Evolutionary conservation across 1,140 invertebrate species (phyloP).

Genomic region (Lerema accius): DNA sequence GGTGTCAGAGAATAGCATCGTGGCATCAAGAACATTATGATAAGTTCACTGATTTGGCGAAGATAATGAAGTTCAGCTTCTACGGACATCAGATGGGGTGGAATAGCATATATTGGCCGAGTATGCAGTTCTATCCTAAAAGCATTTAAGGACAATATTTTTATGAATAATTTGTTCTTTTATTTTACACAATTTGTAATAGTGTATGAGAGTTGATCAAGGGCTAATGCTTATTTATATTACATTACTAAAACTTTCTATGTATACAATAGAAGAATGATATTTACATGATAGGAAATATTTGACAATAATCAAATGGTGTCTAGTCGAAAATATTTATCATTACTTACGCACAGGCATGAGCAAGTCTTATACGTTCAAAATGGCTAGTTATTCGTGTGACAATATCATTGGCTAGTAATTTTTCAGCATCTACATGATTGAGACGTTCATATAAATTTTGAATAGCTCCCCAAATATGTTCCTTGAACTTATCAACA

Average conservation of each 20-base stretch:
- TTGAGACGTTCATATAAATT: slow-evolving; percentile 89
- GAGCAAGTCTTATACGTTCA: slow-evolving; percentile 91
- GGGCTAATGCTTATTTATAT: too few species aligned
- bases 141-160: too few species aligned
- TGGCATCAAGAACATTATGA: slow-evolving; percentile 91
- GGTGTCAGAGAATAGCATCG: slow-evolving; percentile 90
- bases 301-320: too few species aligned
- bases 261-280: too few species aligned
- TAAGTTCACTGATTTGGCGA: slow-evolving; percentile 90
- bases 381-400: slow-evolving; percentile 92
- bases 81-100: slow-evolving; percentile 88
- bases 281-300: too few species aligned
- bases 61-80: slow-evolving; percentile 92
- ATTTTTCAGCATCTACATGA: slow-evolving; percentile 90
- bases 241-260: too few species aligned
- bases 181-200: too few species aligned
- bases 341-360: slow-evolving; percentile 89
- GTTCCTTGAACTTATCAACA: slow-evolving; percentile 88
- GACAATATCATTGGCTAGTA: slow-evolving; percentile 92
- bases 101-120: slow-evolving; percentile 87
- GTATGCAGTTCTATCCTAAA: slow-evolving; percentile 65
- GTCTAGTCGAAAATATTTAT: too few species aligned
- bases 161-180: too few species aligned
- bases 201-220: too few species aligned
- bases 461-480: slow-evolving; percentile 89